A percentile compares a stretch with the other conserved stretches of the same genome.
These are phyloP conservation scores for Erebia aethiops DNA, from an alignment of 2,888 invertebrate genomes.

Conservation along the genomic window DNA sequence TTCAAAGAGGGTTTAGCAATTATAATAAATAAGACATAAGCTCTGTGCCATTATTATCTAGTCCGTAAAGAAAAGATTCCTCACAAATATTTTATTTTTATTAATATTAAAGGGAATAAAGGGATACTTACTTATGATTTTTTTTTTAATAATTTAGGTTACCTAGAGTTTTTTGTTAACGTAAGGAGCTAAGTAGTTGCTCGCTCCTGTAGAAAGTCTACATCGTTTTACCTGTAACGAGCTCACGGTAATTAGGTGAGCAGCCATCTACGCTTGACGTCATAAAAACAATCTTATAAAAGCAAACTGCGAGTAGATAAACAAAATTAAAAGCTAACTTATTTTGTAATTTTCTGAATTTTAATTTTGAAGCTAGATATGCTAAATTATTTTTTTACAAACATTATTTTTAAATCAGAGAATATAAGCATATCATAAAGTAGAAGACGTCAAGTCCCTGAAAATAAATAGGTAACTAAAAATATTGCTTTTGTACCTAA, in stretches of 20 bases:
- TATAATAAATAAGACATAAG: too few species aligned
- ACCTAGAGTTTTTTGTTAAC: not conserved
- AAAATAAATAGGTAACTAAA: too few species aligned
- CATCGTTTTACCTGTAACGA: constrained; percentile 25
- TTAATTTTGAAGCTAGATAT: not conserved
- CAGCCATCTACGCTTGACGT: constrained; percentile 17
- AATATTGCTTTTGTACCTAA: too few species aligned
- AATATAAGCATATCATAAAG: not conserved
- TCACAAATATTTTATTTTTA: not conserved
- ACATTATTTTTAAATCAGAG: not conserved
- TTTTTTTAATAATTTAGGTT: too few species aligned
- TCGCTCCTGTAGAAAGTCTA: constrained; percentile 17
- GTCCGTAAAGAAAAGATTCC: not conserved
- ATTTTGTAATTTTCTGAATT: constrained; percentile 1
- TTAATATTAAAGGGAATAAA: not conserved
- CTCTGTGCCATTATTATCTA: not conserved
- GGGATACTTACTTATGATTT: too few species aligned
- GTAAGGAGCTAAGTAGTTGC: constrained; percentile 5
- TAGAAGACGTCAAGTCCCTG: too few species aligned
- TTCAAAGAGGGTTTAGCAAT: too few species aligned
- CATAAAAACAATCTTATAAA: constrained; percentile 22
- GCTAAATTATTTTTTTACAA: not conserved
- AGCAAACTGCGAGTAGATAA: constrained; percentile 13
- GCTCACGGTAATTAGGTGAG: constrained; percentile 22
- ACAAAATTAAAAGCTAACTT: constrained; percentile 1